Evolutionary conservation across 2,113 vertebrate species (phyloP), one percentile per base, ranked within the genome.

Genomic region (Daphoenositta chrysoptera): DNA sequence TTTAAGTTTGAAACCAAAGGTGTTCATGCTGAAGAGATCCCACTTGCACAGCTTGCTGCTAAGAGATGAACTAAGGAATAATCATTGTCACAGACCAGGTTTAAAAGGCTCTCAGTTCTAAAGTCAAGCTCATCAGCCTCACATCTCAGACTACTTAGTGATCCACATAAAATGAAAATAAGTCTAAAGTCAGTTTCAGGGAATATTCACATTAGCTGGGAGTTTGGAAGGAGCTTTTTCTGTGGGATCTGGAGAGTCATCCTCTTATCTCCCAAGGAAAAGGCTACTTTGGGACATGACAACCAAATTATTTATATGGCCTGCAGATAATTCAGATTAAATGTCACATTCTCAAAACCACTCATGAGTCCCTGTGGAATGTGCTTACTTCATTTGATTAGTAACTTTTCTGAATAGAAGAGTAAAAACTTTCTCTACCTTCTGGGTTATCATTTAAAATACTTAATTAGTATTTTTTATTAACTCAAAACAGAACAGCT

Each of bases 401-500:
- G 22, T 64, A 83, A 31, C 15, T 72, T 17, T 61, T 83, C 54
- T 81, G 66, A 94, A 73, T 4, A 66, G 54, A 73, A 65, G 15
- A 71, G 22, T 79, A 60, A 83, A 87, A 85, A 8, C 22, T 69
- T 60, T 19, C n/a, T 65, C 27, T n/a, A 5, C 85, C n/a, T 40
- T 91, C 26, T 39, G 64, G 16, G 21, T 71, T 51, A 78, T 22
- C 0, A 66, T 69, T 86, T 87, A 16, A 12, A 93, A 85, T 60
- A 45, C 53, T 44, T 60, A 28, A 60, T 60, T 28, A 39, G 11
- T 53, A 40, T 24, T 94, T 96, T 83, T 71, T 15, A 83, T 51
- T 56, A 86, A 79, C 42, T 84, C 60, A 61, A 42, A 54, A 69
- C 17, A 69, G 48, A 91, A 45, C 31, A 87, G 68, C 66, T 94